Evolutionary conservation across 2,888 invertebrate species (phyloP).

Genomic region (Hyposoter dolosus): DNA sequence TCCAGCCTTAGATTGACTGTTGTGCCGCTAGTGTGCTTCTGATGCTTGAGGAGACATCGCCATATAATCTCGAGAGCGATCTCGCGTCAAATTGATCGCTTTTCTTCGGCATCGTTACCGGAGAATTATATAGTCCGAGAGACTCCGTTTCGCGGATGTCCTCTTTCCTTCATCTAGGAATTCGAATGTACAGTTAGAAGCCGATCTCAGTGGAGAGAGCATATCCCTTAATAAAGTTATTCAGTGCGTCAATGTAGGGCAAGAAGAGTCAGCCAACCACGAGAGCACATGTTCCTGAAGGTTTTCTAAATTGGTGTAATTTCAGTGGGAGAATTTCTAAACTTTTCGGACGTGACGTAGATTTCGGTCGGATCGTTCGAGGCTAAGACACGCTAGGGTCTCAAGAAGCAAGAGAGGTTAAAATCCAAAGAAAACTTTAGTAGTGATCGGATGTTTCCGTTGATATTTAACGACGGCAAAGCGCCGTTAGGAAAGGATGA

Average conservation of each 20-base stretch:
- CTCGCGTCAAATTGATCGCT: conserved; percentile 67
- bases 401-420: conserved; percentile 10
- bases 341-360: not conserved
- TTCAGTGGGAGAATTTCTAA: not conserved
- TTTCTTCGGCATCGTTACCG: conserved; percentile 31
- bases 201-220: conserved; percentile 26
- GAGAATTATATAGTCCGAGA: conserved; percentile 18
- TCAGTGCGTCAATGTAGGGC: not conserved
- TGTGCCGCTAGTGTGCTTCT: conserved; percentile 43
- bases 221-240: not conserved
- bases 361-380: not conserved
- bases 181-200: conserved; percentile 7
- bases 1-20: conserved; percentile 60
- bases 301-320: not conserved
- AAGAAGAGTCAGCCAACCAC: not conserved
- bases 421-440: conserved; percentile 35
- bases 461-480: conserved; percentile 49
- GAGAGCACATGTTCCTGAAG: conserved; percentile 7
- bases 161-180: conserved; percentile 31
- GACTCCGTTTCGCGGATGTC: conserved; percentile 23
- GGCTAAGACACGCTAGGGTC: not conserved
- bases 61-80: conserved; percentile 23
- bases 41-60: not conserved
- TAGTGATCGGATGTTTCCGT: conserved; percentile 50
- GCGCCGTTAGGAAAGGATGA: conserved; percentile 58